These are phyloP conservation scores for Cecropterus lyciades DNA, from an alignment of 1,140 invertebrate genomes.

Conservation along the genomic window DNA sequence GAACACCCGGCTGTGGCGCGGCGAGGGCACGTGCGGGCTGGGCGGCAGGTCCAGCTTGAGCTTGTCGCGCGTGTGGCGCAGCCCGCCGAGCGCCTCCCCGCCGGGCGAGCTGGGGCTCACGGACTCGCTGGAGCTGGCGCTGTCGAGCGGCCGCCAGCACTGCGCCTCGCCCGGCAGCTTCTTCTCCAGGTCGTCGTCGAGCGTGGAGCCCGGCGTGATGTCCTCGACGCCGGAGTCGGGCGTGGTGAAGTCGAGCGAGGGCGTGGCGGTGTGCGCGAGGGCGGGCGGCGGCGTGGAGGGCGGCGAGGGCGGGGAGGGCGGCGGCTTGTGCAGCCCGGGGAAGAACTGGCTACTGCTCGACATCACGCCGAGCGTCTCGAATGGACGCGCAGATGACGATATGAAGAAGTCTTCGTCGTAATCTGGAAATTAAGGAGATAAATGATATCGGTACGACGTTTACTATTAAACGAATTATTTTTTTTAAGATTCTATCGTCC, in stretches of 20 bases:
- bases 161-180: slow-evolving; percentile 43
- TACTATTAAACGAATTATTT: no score
- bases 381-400: slow-evolving; percentile 88
- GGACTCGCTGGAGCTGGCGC: slow-evolving; percentile 72
- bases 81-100: slow-evolving; percentile 85
- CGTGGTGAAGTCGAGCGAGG: slow-evolving; percentile 81
- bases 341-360: slow-evolving; percentile 89
- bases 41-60: slow-evolving; percentile 89
- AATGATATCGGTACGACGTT: no score
- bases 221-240: slow-evolving; percentile 86
- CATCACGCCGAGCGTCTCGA: slow-evolving; percentile 86
- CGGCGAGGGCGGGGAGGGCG: slow-evolving; percentile 52
- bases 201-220: slow-evolving; percentile 81
- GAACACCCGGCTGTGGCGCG: slow-evolving; percentile 68
- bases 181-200: slow-evolving; percentile 63
- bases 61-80: slow-evolving; percentile 89
- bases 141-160: slow-evolving; percentile 61
- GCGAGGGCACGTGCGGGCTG: slow-evolving; percentile 74
- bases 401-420: slow-evolving; percentile 89
- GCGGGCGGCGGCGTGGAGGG: slow-evolving; percentile 39
- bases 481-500: no score
- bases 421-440: no score
- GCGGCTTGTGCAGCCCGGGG: slow-evolving; percentile 84
- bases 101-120: slow-evolving; percentile 72
- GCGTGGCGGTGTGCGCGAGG: slow-evolving; percentile 48